Evolutionary conservation across 2,797 vertebrate genomes (phyloP).

Genomic region (Microctenopoma stevenorrisi): DNA sequence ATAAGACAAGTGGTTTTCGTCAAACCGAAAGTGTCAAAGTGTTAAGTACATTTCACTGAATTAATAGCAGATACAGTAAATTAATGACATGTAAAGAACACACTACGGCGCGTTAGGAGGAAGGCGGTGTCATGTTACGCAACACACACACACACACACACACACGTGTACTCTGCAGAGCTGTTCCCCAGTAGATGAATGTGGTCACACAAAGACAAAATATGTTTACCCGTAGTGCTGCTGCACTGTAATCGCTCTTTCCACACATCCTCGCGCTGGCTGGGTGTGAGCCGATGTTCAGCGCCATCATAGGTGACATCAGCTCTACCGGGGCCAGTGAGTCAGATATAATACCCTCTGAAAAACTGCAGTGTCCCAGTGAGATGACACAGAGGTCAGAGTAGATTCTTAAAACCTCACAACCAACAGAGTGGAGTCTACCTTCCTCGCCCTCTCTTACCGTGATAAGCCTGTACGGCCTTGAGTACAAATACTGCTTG

Average conservation of each 20-base stretch:
- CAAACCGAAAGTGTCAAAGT: slow-evolving; percentile 57
- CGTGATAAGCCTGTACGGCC: not conserved
- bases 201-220: too few species aligned
- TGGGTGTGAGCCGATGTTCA: too few species aligned
- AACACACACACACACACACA: not conserved
- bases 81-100: slow-evolving; percentile 19
- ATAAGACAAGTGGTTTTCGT: slow-evolving; percentile 61
- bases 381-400: not conserved
- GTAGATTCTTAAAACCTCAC: slow-evolving; percentile 18
- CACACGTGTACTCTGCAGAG: too few species aligned
- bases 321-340: slow-evolving; percentile 7
- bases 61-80: slow-evolving; percentile 48
- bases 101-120: slow-evolving; percentile 7
- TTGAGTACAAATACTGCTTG: slow-evolving; percentile 3
- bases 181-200: too few species aligned
- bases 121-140: slow-evolving; percentile 5
- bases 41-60: slow-evolving; percentile 58
- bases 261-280: too few species aligned
- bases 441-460: not conserved
- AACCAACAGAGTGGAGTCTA: not conserved
- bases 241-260: too few species aligned
- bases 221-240: too few species aligned
- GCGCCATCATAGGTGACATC: not conserved
- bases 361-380: slow-evolving; percentile 5
- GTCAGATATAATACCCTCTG: not conserved